Evolutionary conservation across 2,797 vertebrate species (phyloP), one percentile per base, ranked within the genome.

Genomic region (Enteromius afrohamiltoni): DNA sequence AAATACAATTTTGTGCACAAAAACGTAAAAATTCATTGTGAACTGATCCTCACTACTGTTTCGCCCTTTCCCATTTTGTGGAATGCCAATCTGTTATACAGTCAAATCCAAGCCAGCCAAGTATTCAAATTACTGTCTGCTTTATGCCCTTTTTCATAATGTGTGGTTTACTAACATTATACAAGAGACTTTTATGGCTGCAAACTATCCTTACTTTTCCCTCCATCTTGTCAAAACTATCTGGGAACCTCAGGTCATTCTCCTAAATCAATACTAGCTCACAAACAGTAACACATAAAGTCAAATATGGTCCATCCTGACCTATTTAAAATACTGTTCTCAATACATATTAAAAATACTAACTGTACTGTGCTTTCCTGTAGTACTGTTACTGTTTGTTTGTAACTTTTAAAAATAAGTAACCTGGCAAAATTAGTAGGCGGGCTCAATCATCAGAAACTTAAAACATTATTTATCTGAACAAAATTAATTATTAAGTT

Each of bases 201-300:
- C 16, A 73, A 19, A 9, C 34, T 42, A 53, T 17, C 9, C 53
- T 71, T 49, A 17, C 23, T 49, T 31, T 51, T 73, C n/a, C 45
- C 45, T 73, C 14, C 19, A 40, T 40, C 23, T 76, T 62, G 40
- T 77, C 74, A 62, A 62, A 77, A 62, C 17, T 62, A 77, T 45
- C 16, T 62, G 19, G 55, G 10, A 11, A 47, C 58, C 23, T 26
- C 23, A 47, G 76, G 23, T 45, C n/a, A 77, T 77, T 77, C 75
- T 21, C 6, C 40, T n/a, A 31, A 77, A 77, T 77, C 26, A 77
- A 45, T 21, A 77, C n/a, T 37, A 26, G 51, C 26, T 29, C 55
- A 47, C 65, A 60, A 65, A 21, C 47, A 68, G 47, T 55, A 19
- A 11, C 47, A 55, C 31, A 5, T 21, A 69, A 14, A 45, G 19